phyloP scores from a whole-genome alignment of 2,888 invertebrate species.

The Myathropa florea region DNA sequence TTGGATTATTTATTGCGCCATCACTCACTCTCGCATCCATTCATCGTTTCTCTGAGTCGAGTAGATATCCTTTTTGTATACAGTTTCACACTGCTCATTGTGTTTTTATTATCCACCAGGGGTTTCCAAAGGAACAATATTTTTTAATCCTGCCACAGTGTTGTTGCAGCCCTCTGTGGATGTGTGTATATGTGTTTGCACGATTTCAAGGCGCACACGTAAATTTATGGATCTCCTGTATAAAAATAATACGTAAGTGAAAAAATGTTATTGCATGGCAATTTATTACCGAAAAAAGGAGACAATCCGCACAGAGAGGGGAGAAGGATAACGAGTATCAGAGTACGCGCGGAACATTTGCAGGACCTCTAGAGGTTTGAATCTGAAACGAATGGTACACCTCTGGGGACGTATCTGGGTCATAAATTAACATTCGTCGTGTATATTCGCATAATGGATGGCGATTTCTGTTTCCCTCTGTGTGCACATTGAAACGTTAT shows the following conservation, averaged over 20 bases:
- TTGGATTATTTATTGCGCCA: conserved; percentile 72
- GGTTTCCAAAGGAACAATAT: conserved; percentile 67
- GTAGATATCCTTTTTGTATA: conserved; percentile 61
- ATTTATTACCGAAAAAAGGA: conserved; percentile 54
- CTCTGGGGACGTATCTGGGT: conserved; percentile 60
- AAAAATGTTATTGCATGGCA: conserved; percentile 70
- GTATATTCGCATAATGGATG: conserved; percentile 59
- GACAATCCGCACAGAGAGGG: conserved; percentile 8
- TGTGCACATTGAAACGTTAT: conserved; percentile 49
- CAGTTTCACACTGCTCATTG: conserved; percentile 55
- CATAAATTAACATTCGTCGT: conserved; percentile 66
- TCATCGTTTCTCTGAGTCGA: conserved; percentile 20
- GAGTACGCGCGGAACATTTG: conserved; percentile 22
- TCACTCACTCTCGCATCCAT: conserved; percentile 67
- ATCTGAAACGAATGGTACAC: conserved; percentile 54
- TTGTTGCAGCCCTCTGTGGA: conserved; percentile 35
- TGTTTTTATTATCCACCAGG: conserved; percentile 69
- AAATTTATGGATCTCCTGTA: conserved; percentile 62
- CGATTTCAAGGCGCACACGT: conserved; percentile 60
- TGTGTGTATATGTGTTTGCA: not conserved
- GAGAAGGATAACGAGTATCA: conserved; percentile 52
- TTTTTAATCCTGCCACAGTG: conserved; percentile 66
- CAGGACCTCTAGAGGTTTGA: conserved; percentile 64
- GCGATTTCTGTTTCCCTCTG: conserved; percentile 16
- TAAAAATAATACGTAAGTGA: conserved; percentile 68